These are phyloP conservation scores for Glossophaga mutica DNA, from an alignment of 2,797 vertebrate species.

Conservation along the genomic window DNA sequence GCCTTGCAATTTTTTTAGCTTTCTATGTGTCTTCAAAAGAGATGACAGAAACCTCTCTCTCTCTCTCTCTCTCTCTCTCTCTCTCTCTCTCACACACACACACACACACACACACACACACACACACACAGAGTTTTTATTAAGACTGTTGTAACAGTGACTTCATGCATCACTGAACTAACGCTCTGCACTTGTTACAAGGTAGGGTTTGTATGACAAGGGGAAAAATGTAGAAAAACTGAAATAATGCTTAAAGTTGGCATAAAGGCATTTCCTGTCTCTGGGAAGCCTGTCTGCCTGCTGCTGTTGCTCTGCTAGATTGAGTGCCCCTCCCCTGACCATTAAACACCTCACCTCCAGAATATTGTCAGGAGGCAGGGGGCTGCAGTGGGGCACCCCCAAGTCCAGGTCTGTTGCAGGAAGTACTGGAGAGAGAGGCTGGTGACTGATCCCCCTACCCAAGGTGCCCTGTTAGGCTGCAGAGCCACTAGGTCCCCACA, in stretches of 20 bases:
- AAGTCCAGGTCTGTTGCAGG: background rate
- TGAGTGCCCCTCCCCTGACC: background rate
- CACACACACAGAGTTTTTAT: background rate
- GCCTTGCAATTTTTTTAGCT: background rate
- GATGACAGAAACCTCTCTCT: background rate
- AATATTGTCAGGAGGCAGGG: background rate
- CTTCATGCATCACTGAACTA: background rate
- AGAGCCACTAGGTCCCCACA: background rate
- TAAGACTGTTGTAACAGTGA: background rate
- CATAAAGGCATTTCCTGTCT: conserved; percentile 2
- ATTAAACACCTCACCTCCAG: background rate
- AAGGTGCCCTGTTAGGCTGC: background rate
- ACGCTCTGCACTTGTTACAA: background rate
- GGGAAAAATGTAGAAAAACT: background rate
- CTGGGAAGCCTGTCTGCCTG: background rate
- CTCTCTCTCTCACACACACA: background rate
- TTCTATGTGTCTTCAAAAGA: conserved; percentile 13
- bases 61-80: fast-evolving
- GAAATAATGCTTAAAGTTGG: conserved; percentile 6
- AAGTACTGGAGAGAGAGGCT: background rate
- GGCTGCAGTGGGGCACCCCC: background rate
- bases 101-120: background rate
- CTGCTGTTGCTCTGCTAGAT: background rate
- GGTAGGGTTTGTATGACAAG: background rate
- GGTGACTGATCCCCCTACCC: too few relatives aligned